Conservation (phyloP, 2,888 invertebrate genomes). For the Drosophila subsilvestris region DNA sequence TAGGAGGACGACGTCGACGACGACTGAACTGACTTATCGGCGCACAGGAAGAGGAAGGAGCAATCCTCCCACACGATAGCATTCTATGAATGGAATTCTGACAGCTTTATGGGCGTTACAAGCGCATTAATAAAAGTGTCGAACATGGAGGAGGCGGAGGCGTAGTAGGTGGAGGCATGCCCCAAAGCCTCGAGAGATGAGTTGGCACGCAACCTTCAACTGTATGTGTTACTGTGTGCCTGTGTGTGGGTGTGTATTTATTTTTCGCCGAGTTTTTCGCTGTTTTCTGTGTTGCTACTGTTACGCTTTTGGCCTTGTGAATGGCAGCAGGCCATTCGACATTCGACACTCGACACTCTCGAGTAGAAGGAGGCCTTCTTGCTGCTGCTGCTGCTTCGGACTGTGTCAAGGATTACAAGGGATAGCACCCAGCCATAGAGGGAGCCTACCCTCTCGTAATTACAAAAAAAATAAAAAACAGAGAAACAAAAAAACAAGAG, state of each 20-base stretch:
- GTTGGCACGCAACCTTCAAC: constrained; percentile 67
- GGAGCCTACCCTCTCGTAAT: not conserved
- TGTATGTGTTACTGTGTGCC: not conserved
- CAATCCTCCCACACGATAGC: constrained; percentile 42
- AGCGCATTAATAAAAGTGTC: constrained; percentile 75
- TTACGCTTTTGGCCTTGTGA: constrained; percentile 60
- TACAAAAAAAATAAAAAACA: constrained; percentile 1
- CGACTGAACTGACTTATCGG: constrained; percentile 36
- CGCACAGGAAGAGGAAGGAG: constrained; percentile 47
- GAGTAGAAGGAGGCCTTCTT: not conserved
- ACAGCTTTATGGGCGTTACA: constrained; percentile 64
- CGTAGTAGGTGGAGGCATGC: constrained; percentile 9
- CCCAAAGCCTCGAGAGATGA: constrained; percentile 26
- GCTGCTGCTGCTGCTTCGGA: constrained; percentile 36
- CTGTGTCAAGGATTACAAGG: constrained; percentile 63
- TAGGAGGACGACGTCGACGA: too few species aligned
- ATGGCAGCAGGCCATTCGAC: constrained; percentile 17
- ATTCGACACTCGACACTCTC: not conserved
- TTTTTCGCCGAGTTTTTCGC: constrained; percentile 16
- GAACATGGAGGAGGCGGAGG: constrained; percentile 49
- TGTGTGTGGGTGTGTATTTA: too few species aligned
- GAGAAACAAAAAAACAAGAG: not conserved
- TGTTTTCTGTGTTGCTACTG: constrained; percentile 23
- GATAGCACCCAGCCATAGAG: not conserved
- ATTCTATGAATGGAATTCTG: constrained; percentile 72